phyloP scores from a whole-genome alignment of 2,113 vertebrate species.

The Pantherophis guttatus region DNA sequence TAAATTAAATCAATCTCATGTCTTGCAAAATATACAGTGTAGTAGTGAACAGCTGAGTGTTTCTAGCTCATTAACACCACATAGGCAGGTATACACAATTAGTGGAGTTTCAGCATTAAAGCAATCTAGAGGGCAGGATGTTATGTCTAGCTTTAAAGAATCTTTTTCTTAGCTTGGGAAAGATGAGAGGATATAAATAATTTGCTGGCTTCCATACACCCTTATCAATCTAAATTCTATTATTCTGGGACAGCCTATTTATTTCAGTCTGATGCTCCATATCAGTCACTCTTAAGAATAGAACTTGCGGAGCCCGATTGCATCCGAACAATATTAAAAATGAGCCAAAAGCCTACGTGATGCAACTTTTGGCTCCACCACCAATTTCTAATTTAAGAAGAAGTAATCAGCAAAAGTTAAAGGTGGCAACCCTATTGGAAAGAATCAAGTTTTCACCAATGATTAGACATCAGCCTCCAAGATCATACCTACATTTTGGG shows the following conservation, averaged over 20 bases:
- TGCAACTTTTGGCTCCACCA: background rate
- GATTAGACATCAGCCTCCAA: background rate
- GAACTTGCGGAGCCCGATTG: background rate
- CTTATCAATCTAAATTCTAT: background rate
- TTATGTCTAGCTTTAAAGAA: background rate
- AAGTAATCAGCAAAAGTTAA: background rate
- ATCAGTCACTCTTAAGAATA: background rate
- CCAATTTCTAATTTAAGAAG: background rate
- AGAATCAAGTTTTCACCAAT: background rate
- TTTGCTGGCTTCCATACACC: background rate
- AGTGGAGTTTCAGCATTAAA: background rate
- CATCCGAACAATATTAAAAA: background rate
- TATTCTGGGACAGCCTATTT: background rate
- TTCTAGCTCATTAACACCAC: background rate
- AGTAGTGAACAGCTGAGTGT: background rate
- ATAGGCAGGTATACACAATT: background rate
- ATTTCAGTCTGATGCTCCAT: background rate
- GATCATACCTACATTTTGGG: background rate
- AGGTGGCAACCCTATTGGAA: background rate
- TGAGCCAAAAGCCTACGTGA: background rate
- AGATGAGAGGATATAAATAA: background rate
- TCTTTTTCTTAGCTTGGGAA: background rate
- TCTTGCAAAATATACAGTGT: background rate
- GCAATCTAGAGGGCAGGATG: background rate
- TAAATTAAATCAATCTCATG: background rate